phyloP scores from a whole-genome alignment of 37 sponge, comb jelly and placozoan genomes.

The Chondrosia reniformis region DNA sequence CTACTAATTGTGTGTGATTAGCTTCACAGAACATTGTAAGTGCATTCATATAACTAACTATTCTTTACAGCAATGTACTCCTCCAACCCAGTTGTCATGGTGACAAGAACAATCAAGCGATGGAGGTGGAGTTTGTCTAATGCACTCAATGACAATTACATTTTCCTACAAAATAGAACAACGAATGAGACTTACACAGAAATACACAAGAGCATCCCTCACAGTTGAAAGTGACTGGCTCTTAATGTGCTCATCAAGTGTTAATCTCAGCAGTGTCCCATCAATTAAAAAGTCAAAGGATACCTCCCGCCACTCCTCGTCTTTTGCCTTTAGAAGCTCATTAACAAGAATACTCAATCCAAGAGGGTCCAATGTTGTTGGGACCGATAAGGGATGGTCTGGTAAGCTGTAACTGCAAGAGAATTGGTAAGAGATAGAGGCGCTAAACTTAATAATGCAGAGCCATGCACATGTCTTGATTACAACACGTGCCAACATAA shows the following conservation, averaged over 20 bases:
- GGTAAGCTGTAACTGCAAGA: slow-evolving; percentile 38
- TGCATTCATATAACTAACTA: slow-evolving; percentile 55
- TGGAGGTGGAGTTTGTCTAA: slow-evolving; percentile 67
- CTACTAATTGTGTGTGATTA: too few relatives aligned
- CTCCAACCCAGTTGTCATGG: slow-evolving; percentile 83
- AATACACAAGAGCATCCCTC: neutral
- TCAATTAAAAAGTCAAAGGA: slow-evolving; percentile 75
- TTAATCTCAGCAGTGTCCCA: slow-evolving; percentile 38
- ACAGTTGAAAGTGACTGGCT: slow-evolving; percentile 27
- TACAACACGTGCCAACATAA: neutral
- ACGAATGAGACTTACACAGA: neutral
- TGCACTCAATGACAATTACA: slow-evolving; percentile 62
- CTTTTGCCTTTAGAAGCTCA: slow-evolving; percentile 29
- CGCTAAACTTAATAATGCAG: neutral
- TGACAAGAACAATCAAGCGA: slow-evolving; percentile 19
- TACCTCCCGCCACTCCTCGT: neutral
- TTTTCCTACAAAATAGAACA: slow-evolving; percentile 42
- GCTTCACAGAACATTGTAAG: too few relatives aligned
- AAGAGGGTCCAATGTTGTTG: slow-evolving; percentile 22
- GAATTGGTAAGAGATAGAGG: too few relatives aligned
- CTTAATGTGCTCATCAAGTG: slow-evolving; percentile 36
- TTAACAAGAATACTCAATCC: slow-evolving; percentile 47
- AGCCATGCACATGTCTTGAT: neutral
- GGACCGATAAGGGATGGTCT: slow-evolving; percentile 67
- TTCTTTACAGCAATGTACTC: slow-evolving; percentile 44